Conservation (phyloP, 2,113 vertebrate species). For the Ranitomeya imitator region DNA sequence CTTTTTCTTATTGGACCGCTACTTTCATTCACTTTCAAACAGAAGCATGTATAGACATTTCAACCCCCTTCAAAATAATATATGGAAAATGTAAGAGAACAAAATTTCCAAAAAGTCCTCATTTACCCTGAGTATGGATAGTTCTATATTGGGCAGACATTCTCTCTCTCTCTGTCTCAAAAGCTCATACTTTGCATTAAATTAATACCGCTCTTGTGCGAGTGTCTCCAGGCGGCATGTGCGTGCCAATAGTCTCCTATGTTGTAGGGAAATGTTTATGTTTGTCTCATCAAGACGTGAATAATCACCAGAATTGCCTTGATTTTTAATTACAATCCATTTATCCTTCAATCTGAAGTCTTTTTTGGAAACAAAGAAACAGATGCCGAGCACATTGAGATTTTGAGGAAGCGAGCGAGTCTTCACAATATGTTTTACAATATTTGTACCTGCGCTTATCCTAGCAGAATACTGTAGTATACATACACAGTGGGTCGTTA, state of each 20-base stretch:
- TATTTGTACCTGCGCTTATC: too few species aligned
- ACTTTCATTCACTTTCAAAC: not conserved
- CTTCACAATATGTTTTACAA: too few species aligned
- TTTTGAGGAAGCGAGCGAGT: conserved; percentile 13
- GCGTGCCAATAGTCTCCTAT: conserved; percentile 25
- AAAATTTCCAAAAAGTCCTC: conserved; percentile 28
- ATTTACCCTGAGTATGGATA: conserved; percentile 22
- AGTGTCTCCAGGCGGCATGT: conserved; percentile 30
- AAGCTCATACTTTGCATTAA: conserved; percentile 13
- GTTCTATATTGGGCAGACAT: not conserved
- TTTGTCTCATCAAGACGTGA: conserved; percentile 50
- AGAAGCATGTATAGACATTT: not conserved
- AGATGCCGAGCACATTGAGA: conserved; percentile 47
- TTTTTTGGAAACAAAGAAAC: conserved; percentile 38
- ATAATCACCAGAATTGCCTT: conserved; percentile 49
- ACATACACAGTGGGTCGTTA: too few species aligned
- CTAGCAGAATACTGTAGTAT: too few species aligned
- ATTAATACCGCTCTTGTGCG: not conserved
- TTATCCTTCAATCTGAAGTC: conserved; percentile 15
- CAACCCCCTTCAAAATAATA: not conserved
- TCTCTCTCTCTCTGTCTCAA: not conserved
- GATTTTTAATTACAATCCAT: conserved; percentile 49
- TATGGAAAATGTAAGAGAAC: not conserved
- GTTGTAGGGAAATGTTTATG: conserved; percentile 39
- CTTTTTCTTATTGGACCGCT: too few species aligned